Evolutionary conservation across 2,113 vertebrate species (phyloP).

Genomic region (Emberiza fucata): DNA sequence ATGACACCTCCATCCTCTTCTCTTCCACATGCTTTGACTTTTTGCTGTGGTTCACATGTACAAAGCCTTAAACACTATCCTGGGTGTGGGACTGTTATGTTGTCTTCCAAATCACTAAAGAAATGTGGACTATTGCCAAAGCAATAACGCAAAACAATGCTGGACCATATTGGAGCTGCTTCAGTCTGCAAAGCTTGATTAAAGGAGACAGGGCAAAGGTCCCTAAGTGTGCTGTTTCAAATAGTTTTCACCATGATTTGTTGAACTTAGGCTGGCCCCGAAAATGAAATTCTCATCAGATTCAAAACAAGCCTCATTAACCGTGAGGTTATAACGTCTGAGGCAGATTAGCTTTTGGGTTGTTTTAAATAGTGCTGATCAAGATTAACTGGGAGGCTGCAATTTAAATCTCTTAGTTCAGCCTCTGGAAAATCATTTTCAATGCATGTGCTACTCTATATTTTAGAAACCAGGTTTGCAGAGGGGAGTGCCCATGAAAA

Average conservation of each 20-base stretch:
- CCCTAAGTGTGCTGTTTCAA: not conserved
- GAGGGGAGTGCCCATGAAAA: not conserved
- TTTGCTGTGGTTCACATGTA: not conserved
- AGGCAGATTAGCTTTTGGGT: not conserved
- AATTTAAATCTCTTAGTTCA: slow-evolving; percentile 29
- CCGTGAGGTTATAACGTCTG: not conserved
- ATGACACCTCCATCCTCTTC: not conserved
- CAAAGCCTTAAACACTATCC: not conserved
- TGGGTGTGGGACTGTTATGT: not conserved
- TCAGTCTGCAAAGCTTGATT: not conserved
- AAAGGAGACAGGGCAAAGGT: not conserved
- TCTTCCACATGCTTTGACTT: not conserved
- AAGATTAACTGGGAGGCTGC: not conserved
- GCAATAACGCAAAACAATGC: not conserved
- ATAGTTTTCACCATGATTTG: slow-evolving; percentile 18
- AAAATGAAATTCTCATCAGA: slow-evolving; percentile 29
- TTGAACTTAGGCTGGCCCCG: not conserved
- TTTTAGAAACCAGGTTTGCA: not conserved
- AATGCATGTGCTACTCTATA: not conserved
- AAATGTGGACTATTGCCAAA: not conserved
- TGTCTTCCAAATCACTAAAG: not conserved
- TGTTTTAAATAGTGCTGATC: slow-evolving; percentile 31
- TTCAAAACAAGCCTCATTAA: slow-evolving; percentile 39
- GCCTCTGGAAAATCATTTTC: not conserved
- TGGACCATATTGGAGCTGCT: not conserved